Percentiles rank a stretch among this genome's conserved stretches.
Evolutionary conservation across 1,140 invertebrate genomes (phyloP).

Genomic region (Drepana arcuata): DNA sequence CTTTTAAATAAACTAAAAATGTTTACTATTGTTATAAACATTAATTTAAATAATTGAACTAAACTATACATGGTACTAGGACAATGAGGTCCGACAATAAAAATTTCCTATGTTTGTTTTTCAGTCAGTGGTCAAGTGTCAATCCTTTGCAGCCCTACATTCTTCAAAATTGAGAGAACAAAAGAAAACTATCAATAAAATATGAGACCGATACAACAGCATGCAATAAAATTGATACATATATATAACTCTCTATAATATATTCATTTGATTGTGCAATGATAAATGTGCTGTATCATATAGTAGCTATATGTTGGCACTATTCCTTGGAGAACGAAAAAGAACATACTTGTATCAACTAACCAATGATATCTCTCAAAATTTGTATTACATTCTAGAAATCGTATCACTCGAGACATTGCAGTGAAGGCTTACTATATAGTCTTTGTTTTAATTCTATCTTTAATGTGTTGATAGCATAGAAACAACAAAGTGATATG

Average conservation of each 20-base stretch:
- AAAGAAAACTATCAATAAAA: constrained; percentile 36
- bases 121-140: too few species aligned
- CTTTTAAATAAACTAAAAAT: too few species aligned
- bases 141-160: too few species aligned
- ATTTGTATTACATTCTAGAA: too few species aligned
- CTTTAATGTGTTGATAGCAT: constrained; percentile 29
- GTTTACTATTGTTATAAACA: too few species aligned
- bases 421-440: constrained; percentile 28
- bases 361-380: constrained; percentile 12
- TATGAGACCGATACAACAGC: constrained; percentile 57
- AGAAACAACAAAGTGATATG: constrained; percentile 29
- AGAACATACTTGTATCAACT: too few species aligned
- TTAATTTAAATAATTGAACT: too few species aligned
- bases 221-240: constrained; percentile 62
- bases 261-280: constrained; percentile 39
- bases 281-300: constrained; percentile 29
- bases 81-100: too few species aligned
- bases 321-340: too few species aligned
- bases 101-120: too few species aligned
- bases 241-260: constrained; percentile 40
- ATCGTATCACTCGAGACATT: constrained; percentile 30
- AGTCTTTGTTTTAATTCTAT: constrained; percentile 42
- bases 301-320: constrained; percentile 33
- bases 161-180: too few species aligned
- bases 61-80: too few species aligned